Evolutionary conservation across 2,888 invertebrate genomes (phyloP).

Genomic region (Meiosimyza platycephala): DNA sequence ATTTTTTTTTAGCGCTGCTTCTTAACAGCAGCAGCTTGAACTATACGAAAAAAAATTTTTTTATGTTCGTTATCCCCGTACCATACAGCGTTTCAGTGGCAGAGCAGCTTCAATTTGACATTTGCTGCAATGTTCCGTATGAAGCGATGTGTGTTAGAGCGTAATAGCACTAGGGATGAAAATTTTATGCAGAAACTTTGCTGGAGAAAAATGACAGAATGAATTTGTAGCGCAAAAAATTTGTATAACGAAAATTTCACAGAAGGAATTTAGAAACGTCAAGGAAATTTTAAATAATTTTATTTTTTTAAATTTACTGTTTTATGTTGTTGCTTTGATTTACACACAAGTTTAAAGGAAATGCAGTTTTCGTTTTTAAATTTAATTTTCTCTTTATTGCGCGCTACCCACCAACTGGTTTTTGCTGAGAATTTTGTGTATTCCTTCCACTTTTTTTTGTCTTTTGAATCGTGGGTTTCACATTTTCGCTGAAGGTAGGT

Average conservation of each 20-base stretch:
- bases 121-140: background rate
- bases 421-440: background rate
- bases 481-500: constrained; percentile 25
- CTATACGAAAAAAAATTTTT: background rate
- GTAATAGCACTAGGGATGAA: constrained; percentile 49
- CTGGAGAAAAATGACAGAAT: too few species aligned
- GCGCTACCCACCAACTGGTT: constrained; percentile 25
- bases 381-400: constrained; percentile 19
- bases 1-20: background rate
- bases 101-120: constrained; percentile 26
- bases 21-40: constrained; percentile 7
- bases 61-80: too few species aligned
- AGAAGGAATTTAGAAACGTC: too few species aligned
- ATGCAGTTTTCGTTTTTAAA: background rate
- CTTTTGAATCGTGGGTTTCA: constrained; percentile 24
- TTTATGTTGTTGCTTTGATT: background rate
- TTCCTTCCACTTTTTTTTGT: constrained; percentile 1
- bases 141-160: constrained; percentile 41
- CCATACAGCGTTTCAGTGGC: background rate
- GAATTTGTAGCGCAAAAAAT: too few species aligned
- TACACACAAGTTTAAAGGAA: background rate
- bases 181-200: too few species aligned
- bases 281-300: too few species aligned
- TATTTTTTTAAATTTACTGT: too few species aligned
- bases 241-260: too few species aligned